Evolutionary conservation across 2,113 vertebrate genomes (phyloP).

Genomic region (Turnix velox): DNA sequence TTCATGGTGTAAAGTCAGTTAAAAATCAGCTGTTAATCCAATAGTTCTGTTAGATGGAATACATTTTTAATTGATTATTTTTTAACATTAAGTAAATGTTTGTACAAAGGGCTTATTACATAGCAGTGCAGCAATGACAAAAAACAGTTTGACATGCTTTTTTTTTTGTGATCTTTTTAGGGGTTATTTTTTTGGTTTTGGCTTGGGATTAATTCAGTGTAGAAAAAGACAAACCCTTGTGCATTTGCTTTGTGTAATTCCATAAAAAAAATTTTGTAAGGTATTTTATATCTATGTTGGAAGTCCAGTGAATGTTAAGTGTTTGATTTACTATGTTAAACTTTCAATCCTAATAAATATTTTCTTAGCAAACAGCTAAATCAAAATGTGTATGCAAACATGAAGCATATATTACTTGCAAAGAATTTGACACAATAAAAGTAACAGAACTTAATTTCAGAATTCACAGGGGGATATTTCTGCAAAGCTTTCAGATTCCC

Average conservation of each 20-base stretch:
- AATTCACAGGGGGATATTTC: conserved; percentile 15
- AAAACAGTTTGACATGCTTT: conserved; percentile 46
- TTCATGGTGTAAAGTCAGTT: conserved; percentile 58
- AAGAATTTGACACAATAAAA: conserved; percentile 37
- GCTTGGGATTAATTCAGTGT: conserved; percentile 64
- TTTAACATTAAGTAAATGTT: conserved; percentile 49
- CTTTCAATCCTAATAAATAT: conserved; percentile 70
- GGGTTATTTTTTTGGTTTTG: conserved; percentile 41
- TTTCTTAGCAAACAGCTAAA: conserved; percentile 69
- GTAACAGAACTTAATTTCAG: conserved; percentile 2
- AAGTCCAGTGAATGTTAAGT: conserved; percentile 66
- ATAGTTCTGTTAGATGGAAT: conserved; percentile 64
- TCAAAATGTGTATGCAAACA: conserved; percentile 10
- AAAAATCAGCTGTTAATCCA: conserved; percentile 58
- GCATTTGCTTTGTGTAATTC: conserved; percentile 64
- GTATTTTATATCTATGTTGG: conserved; percentile 66
- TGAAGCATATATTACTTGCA: conserved; percentile 13
- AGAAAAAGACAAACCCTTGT: conserved; percentile 58
- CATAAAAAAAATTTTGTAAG: conserved; percentile 55
- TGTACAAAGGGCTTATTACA: conserved; percentile 70
- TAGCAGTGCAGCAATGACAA: conserved; percentile 59
- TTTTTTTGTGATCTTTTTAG: conserved; percentile 47
- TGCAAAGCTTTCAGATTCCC: neutral
- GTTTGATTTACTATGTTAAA: conserved; percentile 70
- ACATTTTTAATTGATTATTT: conserved; percentile 60